These are phyloP conservation scores for Heteromormyrus szaboi DNA, from an alignment of 2,797 vertebrate species.

Conservation along the genomic window DNA sequence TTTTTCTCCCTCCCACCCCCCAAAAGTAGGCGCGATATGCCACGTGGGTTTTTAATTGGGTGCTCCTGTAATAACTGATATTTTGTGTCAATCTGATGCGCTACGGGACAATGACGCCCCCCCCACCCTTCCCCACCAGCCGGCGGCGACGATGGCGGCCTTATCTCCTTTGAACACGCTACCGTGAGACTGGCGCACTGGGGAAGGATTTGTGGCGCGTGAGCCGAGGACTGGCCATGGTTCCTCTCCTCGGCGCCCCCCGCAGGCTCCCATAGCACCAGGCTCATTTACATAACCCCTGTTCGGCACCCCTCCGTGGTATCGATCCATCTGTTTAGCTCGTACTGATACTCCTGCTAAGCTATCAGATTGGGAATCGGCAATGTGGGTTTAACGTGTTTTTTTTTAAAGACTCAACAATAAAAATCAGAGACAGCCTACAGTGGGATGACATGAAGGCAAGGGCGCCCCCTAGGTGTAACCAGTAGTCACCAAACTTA, in stretches of 20 bases:
- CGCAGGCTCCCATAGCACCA: background rate
- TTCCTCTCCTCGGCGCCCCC: slow-evolving; percentile 24
- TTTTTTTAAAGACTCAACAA: background rate
- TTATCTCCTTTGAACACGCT: slow-evolving; percentile 69
- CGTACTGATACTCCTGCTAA: background rate
- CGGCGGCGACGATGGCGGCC: slow-evolving; percentile 43
- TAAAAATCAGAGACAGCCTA: background rate
- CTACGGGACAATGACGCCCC: slow-evolving; percentile 52
- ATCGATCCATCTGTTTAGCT: slow-evolving; percentile 3
- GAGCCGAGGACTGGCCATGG: slow-evolving; percentile 50
- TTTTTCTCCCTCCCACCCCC: slow-evolving; percentile 9
- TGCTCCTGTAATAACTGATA: slow-evolving; percentile 39
- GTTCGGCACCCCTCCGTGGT: background rate
- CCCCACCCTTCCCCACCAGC: slow-evolving; percentile 39
- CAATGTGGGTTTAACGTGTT: background rate
- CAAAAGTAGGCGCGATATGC: slow-evolving; percentile 21
- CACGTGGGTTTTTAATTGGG: slow-evolving; percentile 41
- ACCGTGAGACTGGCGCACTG: slow-evolving; percentile 56
- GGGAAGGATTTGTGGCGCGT: slow-evolving; percentile 67
- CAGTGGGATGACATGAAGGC: background rate
- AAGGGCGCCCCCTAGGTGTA: background rate
- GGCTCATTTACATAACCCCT: slow-evolving; percentile 14
- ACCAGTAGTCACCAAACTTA: background rate
- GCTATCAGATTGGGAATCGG: background rate
- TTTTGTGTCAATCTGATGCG: slow-evolving; percentile 41